phyloP scores from a whole-genome alignment of 2,888 invertebrate genomes.

The Alcis repandata region DNA sequence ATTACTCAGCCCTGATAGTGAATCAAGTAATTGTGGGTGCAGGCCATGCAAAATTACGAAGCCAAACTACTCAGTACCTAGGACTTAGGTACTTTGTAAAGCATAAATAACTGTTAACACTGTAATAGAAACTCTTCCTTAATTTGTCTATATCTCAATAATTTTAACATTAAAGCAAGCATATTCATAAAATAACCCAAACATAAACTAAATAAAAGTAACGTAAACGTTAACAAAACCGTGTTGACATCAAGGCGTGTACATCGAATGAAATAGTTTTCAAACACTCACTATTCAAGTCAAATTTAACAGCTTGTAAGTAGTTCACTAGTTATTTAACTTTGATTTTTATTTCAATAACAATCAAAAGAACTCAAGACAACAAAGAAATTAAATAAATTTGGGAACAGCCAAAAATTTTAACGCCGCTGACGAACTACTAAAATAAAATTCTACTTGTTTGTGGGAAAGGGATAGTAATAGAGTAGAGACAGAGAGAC shows the following conservation, averaged over 20 bases:
- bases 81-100: conserved; percentile 6
- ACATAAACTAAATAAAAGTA: background rate
- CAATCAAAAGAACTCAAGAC: background rate
- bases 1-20: conserved; percentile 10
- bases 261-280: background rate
- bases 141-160: background rate
- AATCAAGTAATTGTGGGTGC: conserved; percentile 32
- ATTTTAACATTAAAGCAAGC: background rate
- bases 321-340: background rate
- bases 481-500: background rate
- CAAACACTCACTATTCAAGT: conserved; percentile 6
- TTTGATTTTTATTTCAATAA: conserved; percentile 5
- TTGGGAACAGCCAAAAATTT: conserved; percentile 17
- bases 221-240: background rate
- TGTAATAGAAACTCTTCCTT: background rate
- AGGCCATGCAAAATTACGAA: conserved; percentile 19
- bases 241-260: conserved; percentile 21
- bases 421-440: conserved; percentile 12
- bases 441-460: too few relatives aligned
- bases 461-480: conserved; percentile 30
- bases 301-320: background rate
- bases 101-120: background rate
- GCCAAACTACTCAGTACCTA: conserved; percentile 18
- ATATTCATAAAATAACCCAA: background rate
- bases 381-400: conserved; percentile 3